Percentiles rank a stretch among this genome's conserved stretches.
Conservation (phyloP, 2,888 invertebrate species). For the Subacronicta megacephala region DNA sequence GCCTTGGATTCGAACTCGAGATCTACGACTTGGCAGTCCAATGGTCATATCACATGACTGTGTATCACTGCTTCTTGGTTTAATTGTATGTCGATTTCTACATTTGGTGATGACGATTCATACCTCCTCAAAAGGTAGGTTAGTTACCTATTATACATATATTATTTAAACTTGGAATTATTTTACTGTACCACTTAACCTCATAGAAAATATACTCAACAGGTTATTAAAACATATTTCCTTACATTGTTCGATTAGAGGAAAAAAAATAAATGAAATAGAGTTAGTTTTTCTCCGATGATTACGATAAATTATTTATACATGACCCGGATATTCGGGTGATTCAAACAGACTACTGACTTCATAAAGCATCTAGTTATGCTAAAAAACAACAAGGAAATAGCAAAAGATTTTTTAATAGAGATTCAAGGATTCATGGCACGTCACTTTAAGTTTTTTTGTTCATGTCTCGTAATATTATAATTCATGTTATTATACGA, state of each 20-base stretch:
- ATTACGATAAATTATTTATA: slow-evolving; percentile 44
- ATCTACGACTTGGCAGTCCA: too few relatives aligned
- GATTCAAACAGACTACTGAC: slow-evolving; percentile 52
- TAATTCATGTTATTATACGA: slow-evolving; percentile 30
- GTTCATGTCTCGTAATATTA: slow-evolving; percentile 33
- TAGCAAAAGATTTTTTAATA: slow-evolving; percentile 67
- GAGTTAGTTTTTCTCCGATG: slow-evolving; percentile 32
- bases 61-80: too few relatives aligned
- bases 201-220: not conserved
- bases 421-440: slow-evolving; percentile 68
- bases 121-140: too few relatives aligned
- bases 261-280: slow-evolving; percentile 24
- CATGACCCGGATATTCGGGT: slow-evolving; percentile 65
- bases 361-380: slow-evolving; percentile 61
- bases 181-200: too few relatives aligned
- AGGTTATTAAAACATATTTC: slow-evolving; percentile 10
- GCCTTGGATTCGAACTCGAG: too few relatives aligned
- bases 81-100: too few relatives aligned
- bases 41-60: too few relatives aligned
- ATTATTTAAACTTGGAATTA: too few relatives aligned
- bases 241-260: slow-evolving; percentile 27
- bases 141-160: too few relatives aligned
- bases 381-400: slow-evolving; percentile 74
- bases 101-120: too few relatives aligned
- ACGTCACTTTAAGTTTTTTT: slow-evolving; percentile 55